Evolutionary conservation across 2,888 invertebrate genomes (phyloP).

Genomic region (Drosophila fungiperda): DNA sequence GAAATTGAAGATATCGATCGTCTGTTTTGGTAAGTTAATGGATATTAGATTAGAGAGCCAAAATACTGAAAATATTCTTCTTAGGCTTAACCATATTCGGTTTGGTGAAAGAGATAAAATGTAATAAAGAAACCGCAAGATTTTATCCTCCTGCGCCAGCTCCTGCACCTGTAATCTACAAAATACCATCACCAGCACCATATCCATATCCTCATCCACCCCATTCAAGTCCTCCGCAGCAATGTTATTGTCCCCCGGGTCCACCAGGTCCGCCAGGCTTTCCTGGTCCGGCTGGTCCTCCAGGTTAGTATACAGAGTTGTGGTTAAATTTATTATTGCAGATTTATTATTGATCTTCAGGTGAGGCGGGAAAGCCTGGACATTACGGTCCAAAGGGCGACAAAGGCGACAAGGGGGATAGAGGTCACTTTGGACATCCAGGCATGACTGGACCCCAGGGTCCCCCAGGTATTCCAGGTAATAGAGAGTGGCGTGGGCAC

Average conservation of each 20-base stretch:
- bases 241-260: conserved; percentile 49
- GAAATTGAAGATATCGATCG: conserved; percentile 51
- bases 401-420: conserved; percentile 50
- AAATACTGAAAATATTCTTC: not conserved
- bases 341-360: conserved; percentile 5
- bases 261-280: conserved; percentile 50
- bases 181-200: conserved; percentile 45
- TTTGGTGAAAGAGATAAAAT: conserved; percentile 11
- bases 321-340: not conserved
- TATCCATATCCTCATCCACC: conserved; percentile 36
- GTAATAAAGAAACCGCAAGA: conserved; percentile 43
- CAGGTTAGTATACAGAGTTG: conserved; percentile 18
- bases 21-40: conserved; percentile 55
- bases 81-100: conserved; percentile 21
- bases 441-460: conserved; percentile 40
- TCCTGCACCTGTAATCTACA: conserved; percentile 47
- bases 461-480: conserved; percentile 39
- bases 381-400: conserved; percentile 42
- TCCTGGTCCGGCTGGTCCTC: conserved; percentile 36
- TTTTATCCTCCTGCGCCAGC: conserved; percentile 43
- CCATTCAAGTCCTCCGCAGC: conserved; percentile 26
- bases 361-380: conserved; percentile 30
- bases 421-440: conserved; percentile 37
- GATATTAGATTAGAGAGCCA: not conserved
- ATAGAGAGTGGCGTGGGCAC: conserved; percentile 31